phyloP scores from a whole-genome alignment of 2,797 vertebrate genomes.

The Rhodeus uyekii region DNA sequence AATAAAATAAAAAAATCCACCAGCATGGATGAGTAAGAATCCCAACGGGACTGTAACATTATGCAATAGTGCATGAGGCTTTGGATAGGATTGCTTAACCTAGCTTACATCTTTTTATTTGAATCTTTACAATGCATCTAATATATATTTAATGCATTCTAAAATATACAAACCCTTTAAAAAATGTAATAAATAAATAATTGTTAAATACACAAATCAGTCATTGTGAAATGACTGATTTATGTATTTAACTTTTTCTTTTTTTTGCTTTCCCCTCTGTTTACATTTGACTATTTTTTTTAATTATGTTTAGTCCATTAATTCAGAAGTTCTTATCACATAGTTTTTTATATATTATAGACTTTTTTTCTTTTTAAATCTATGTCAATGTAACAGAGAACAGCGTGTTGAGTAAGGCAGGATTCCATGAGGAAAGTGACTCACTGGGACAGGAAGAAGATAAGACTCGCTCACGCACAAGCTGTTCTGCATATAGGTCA shows the following conservation, averaged over 20 bases:
- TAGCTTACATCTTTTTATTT: background rate
- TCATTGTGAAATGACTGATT: too few species aligned
- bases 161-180: too few species aligned
- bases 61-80: background rate
- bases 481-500: constrained; percentile 22
- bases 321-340: background rate
- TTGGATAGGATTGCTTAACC: background rate
- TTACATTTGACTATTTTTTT: too few species aligned
- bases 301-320: background rate
- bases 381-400: background rate
- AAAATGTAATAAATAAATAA: too few species aligned
- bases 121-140: background rate
- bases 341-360: background rate
- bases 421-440: constrained; percentile 24
- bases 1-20: too few species aligned
- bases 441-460: constrained; percentile 34
- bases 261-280: too few species aligned
- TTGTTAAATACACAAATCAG: background rate
- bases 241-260: too few species aligned
- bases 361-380: background rate
- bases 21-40: background rate
- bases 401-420: background rate
- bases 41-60: background rate
- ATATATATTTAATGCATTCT: background rate
- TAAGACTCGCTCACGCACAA: constrained; percentile 5